A percentile compares a stretch with the other conserved stretches of the same genome.
Evolutionary conservation across 1,140 invertebrate species (phyloP).

Genomic region (Drosophila takahashii): DNA sequence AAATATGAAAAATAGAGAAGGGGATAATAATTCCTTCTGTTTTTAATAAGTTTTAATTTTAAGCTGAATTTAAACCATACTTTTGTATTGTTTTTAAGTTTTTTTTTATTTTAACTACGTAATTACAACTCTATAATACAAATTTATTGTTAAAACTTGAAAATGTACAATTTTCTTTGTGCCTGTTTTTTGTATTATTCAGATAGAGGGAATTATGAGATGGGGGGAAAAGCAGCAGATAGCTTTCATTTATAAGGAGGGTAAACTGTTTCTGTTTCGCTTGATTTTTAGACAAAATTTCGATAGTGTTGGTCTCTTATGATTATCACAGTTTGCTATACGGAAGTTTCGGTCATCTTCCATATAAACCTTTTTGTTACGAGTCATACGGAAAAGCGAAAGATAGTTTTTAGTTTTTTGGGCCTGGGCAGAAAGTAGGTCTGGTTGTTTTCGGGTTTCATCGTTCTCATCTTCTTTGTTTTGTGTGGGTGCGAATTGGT

Average conservation of each 20-base stretch:
- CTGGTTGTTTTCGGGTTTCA: neutral
- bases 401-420: slow-evolving; percentile 24
- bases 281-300: slow-evolving; percentile 32
- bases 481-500: slow-evolving; percentile 44
- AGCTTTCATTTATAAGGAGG: slow-evolving; percentile 8
- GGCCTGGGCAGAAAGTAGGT: slow-evolving; percentile 16
- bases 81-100: slow-evolving; percentile 34
- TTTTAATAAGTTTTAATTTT: too few relatives aligned
- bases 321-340: slow-evolving; percentile 83
- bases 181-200: slow-evolving; percentile 14
- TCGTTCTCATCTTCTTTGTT: slow-evolving; percentile 34
- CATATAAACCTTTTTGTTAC: slow-evolving; percentile 66
- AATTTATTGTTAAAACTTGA: slow-evolving; percentile 69
- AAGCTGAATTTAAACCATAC: too few relatives aligned
- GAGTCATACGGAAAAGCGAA: slow-evolving; percentile 40
- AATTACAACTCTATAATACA: slow-evolving; percentile 83
- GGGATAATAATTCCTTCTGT: too few relatives aligned
- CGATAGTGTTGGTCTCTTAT: slow-evolving; percentile 57
- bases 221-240: slow-evolving; percentile 6
- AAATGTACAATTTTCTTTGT: slow-evolving; percentile 67
- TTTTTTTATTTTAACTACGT: slow-evolving; percentile 75
- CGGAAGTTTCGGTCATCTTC: slow-evolving; percentile 60
- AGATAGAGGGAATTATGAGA: neutral
- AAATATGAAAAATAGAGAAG: slow-evolving; percentile 26
- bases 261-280: slow-evolving; percentile 30